Evolutionary conservation across 2,797 vertebrate species (phyloP).

Genomic region (Heliangelus exortis): DNA sequence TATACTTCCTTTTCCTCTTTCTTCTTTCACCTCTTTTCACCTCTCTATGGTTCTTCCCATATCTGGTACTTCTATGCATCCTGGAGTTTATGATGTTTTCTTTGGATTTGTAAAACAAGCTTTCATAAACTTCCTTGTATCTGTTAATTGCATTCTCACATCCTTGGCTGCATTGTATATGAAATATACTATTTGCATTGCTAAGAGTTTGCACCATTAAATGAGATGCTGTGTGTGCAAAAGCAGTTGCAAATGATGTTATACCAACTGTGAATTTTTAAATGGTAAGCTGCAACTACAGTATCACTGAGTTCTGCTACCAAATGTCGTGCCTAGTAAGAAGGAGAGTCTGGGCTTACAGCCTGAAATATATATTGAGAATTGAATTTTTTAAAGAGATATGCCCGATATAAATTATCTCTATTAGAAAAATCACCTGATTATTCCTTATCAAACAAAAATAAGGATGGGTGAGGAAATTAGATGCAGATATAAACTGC

Average conservation of each 20-base stretch:
- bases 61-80: background rate
- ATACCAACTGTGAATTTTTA: background rate
- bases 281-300: background rate
- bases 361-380: background rate
- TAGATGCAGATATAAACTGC: background rate
- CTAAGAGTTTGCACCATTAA: background rate
- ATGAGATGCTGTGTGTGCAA: background rate
- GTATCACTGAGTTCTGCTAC: background rate
- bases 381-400: background rate
- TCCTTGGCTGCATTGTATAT: background rate
- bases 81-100: background rate
- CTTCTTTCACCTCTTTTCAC: background rate
- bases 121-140: background rate
- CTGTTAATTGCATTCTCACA: conserved; percentile 2
- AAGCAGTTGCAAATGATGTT: conserved; percentile 28
- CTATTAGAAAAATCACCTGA: background rate
- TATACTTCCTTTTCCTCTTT: background rate
- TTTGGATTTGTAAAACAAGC: background rate
- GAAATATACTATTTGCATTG: background rate
- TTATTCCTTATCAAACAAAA: background rate
- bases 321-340: background rate
- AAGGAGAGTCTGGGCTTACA: background rate
- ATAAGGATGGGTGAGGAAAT: background rate
- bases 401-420: background rate
- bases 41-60: background rate